These are phyloP conservation scores for Pelecanus crispus DNA, from an alignment of 2,113 vertebrate species.

Conservation along the genomic window DNA sequence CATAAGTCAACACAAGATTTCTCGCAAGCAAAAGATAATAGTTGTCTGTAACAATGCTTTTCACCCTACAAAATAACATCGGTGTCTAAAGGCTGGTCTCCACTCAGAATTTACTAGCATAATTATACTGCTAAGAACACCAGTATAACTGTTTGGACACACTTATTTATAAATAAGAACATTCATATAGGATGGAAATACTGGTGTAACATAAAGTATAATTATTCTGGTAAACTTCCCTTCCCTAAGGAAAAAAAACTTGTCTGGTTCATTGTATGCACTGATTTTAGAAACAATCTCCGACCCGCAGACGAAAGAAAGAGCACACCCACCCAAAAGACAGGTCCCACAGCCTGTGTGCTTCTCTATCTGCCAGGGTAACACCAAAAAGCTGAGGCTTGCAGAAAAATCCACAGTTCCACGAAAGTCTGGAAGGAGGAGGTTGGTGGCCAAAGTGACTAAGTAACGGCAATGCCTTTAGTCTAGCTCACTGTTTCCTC, in stretches of 20 bases:
- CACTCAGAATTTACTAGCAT: neutral
- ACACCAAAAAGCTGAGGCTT: neutral
- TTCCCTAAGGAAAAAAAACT: neutral
- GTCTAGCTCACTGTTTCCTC: constrained; percentile 29
- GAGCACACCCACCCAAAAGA: neutral
- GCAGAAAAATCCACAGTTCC: constrained; percentile 39
- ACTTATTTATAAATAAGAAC: constrained; percentile 3
- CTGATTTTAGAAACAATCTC: neutral
- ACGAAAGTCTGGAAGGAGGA: neutral
- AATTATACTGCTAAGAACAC: neutral
- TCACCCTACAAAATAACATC: neutral
- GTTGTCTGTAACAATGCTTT: neutral
- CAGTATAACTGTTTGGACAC: neutral
- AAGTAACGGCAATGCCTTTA: constrained; percentile 14
- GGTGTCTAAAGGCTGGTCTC: neutral
- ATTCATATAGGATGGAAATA: neutral
- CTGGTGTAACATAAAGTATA: neutral
- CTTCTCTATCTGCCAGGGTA: neutral
- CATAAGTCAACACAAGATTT: neutral
- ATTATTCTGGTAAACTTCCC: neutral
- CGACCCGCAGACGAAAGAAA: neutral
- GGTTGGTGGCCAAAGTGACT: neutral
- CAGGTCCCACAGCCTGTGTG: neutral
- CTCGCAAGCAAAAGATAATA: neutral
- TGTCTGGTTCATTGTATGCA: neutral